Base-by-base conservation (phyloP, 2,113 vertebrate species). In the Xyliphius kryptos region DNA sequence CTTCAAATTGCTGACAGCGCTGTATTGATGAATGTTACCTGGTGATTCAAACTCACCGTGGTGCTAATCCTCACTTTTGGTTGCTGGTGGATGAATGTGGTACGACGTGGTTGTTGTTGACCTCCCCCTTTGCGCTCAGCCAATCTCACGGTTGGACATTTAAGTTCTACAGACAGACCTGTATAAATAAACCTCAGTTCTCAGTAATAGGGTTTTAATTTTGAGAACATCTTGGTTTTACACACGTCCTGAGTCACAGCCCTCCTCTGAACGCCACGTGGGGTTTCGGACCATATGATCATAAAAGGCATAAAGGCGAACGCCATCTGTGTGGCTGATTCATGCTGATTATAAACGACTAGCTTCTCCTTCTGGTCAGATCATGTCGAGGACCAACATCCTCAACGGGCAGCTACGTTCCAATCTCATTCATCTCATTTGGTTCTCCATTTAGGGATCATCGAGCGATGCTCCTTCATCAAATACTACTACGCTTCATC, bases 401-500 rank as follows among this genome's bases (percentile, higher is more conserved):
- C 61, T 22, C 7, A 15, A 6, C 47, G 32, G 8, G 16, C 14
- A n/a, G 32, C 36, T 8, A 46, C 6, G n/a, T 6, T 46, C 1
- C 43, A 6, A n/a, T 46, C 43, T n/a, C 13, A 46, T 46, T 46
- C 14, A 13, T 43, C n/a, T n/a, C n/a, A 14, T n/a, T 6, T 43
- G 3, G 3, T 46, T 46, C 26, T 32, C 26, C 43, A 40, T 56
- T 21, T 48, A 74, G 72, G 72, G 43, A 52, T 38, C 14, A 54
- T 74, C 5, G 60, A 89, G 74, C 77, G 89, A 63, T 93, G 91
- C 81, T 83, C 83, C 0, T 89, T 87, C 69, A 92, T 93, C 81
- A 92, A 90, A 80, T 93, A 93, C 77, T 91, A 90, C 82, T 93
- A 91, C 74, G 88, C 91, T 71, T 89, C 91, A 75, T 86, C 89